phyloP scores from a whole-genome alignment of 2,888 invertebrate species.

The Drosophila yooni region DNA sequence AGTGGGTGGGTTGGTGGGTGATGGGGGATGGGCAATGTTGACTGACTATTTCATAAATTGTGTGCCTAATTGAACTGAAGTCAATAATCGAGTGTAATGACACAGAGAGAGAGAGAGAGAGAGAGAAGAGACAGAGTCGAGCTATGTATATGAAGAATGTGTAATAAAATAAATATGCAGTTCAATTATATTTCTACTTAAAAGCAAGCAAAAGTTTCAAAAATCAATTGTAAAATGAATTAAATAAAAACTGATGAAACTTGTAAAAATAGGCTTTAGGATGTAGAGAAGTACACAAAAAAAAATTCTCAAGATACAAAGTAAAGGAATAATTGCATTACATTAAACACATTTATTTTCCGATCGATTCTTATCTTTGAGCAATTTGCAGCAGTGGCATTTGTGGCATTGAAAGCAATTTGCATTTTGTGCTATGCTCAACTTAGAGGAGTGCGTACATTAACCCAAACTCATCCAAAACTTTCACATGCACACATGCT shows the following conservation, averaged over 20 bases:
- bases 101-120: neutral
- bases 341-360: neutral
- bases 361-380: neutral
- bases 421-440: slow-evolving; percentile 14
- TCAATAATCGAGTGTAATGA: slow-evolving; percentile 16
- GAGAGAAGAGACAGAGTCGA: neutral
- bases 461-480: slow-evolving; percentile 31
- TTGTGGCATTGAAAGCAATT: slow-evolving; percentile 10
- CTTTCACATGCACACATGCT: slow-evolving; percentile 17
- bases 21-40: neutral
- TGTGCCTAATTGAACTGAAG: slow-evolving; percentile 35
- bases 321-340: neutral
- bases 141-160: neutral
- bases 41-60: slow-evolving; percentile 20
- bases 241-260: neutral
- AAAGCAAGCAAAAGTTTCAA: neutral
- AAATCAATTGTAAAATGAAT: neutral
- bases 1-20: slow-evolving; percentile 12
- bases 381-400: neutral
- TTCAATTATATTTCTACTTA: neutral
- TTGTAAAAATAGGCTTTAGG: too few relatives aligned
- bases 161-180: neutral
- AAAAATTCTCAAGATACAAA: neutral
- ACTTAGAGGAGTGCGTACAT: slow-evolving; percentile 27
- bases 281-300: neutral